Evolutionary conservation across 2,113 vertebrate genomes (phyloP), one percentile per base, ranked within the genome.

Genomic region (Lasiurus cinereus): DNA sequence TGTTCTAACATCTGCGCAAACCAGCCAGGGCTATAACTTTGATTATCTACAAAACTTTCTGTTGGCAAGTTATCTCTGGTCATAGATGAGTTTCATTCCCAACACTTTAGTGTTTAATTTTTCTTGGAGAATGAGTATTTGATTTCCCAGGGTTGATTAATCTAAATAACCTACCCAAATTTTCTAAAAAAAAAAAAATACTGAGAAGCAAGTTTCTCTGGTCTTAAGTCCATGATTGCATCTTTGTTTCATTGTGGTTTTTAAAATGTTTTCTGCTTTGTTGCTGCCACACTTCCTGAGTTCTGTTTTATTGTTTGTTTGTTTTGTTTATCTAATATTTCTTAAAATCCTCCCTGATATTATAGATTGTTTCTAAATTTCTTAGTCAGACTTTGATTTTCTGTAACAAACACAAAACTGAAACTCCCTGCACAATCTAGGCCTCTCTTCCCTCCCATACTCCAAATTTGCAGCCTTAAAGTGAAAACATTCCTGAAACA

Each of bases 321-420:
- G 54, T 56, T 56, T 64, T 87, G 10, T 73, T 21, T 43, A 36
- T 73, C 27, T 72, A 88, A 33, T 88, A 39, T 21, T 83, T 93
- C 18, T 91, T 83, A 91, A 97, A 83, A 95, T 84, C 22, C 74
- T 90, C 3, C 21, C 31, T 77, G 18, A 83, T 74, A 13, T 82
- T 80, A 83, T 82, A 29, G 18, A 52, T 48, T 82, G 1, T 91
- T 86, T 92, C 84, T 56, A 64, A 96, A 73, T 64, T 73, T 24
- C 59, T 88, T 84, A 84, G 48, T 87, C 16, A 87, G 43, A 64
- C 73, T 83, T 83, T 22, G 12, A 94, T n/a, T 92, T 88, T 43
- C 83, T 62, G 67, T 54, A 74, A 92, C 22, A 77, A 80, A 82
- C 69, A 90, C 46, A 77, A 33, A 93, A 77, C 8, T 86, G 27